A percentile compares a stretch with the other conserved stretches of the same genome.
phyloP scores from a whole-genome alignment of 2,888 invertebrate species.

The Sussaba pulchella region DNA sequence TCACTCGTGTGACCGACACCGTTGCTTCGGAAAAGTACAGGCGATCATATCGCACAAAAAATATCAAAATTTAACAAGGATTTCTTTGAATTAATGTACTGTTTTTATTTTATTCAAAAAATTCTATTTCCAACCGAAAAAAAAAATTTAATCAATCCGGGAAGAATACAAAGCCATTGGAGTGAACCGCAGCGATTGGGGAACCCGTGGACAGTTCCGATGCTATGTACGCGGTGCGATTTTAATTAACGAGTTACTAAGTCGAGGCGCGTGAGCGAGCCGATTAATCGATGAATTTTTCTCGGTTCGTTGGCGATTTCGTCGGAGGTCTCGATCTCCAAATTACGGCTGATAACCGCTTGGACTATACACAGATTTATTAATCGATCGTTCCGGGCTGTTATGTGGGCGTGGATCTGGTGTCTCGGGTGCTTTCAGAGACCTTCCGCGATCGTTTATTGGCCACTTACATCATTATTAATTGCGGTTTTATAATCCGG shows the following conservation, averaged over 20 bases:
- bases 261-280: slow-evolving; percentile 44
- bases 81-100: too few relatives aligned
- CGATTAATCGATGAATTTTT: slow-evolving; percentile 73
- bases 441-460: slow-evolving; percentile 56
- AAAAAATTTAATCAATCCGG: not conserved
- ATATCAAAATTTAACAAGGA: too few relatives aligned
- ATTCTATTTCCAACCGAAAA: too few relatives aligned
- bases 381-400: slow-evolving; percentile 54
- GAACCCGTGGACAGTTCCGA: slow-evolving; percentile 68
- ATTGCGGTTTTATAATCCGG: slow-evolving; percentile 35
- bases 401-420: slow-evolving; percentile 51
- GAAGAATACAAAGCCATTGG: slow-evolving; percentile 1
- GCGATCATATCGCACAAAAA: too few relatives aligned
- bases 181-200: slow-evolving; percentile 4
- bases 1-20: too few relatives aligned
- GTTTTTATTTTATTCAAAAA: too few relatives aligned
- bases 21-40: too few relatives aligned
- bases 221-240: slow-evolving; percentile 65
- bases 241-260: slow-evolving; percentile 73
- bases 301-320: slow-evolving; percentile 71
- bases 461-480: slow-evolving; percentile 62
- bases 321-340: slow-evolving; percentile 29
- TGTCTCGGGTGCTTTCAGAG: slow-evolving; percentile 45
- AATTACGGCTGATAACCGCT: not conserved
- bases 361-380: slow-evolving; percentile 28